These are phyloP conservation scores for Microcebus murinus DNA, from an alignment of 2,113 vertebrate genomes.

Conservation along the genomic window DNA sequence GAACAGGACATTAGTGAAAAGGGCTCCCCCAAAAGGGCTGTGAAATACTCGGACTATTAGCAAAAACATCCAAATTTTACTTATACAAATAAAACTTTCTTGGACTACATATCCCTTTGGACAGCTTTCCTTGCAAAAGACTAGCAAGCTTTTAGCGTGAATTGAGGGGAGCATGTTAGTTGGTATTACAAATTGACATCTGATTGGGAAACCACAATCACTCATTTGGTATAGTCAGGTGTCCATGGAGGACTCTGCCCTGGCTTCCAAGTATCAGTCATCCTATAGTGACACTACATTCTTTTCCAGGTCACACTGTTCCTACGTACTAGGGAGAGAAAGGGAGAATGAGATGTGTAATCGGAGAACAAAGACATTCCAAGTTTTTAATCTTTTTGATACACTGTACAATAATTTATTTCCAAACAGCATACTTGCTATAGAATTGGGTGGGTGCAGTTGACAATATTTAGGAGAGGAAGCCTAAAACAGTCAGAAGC, in stretches of 20 bases:
- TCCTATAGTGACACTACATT: not conserved
- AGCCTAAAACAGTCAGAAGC: not conserved
- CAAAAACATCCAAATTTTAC: not conserved
- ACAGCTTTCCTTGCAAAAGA: conserved; percentile 15
- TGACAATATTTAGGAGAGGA: not conserved
- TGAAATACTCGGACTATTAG: conserved; percentile 22
- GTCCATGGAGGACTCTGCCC: not conserved
- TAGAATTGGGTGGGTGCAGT: not conserved
- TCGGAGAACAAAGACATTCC: not conserved
- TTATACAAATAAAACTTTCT: not conserved
- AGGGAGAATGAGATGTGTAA: not conserved
- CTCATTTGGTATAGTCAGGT: not conserved
- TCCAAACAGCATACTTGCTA: not conserved
- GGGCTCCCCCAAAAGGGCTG: not conserved
- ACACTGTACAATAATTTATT: not conserved
- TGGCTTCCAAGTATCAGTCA: not conserved
- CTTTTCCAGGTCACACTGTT: not conserved
- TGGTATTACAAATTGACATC: not conserved
- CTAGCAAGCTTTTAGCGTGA: not conserved
- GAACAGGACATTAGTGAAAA: not conserved
- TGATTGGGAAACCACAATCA: not conserved
- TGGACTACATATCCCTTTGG: not conserved
- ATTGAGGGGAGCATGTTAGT: not conserved
- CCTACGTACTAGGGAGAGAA: not conserved
- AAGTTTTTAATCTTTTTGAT: not conserved